A percentile compares a stretch with the other conserved stretches of the same genome.
Evolutionary conservation across 92 coral and sea anemone genomes (phyloP).

Genomic region (Porites evermanni): DNA sequence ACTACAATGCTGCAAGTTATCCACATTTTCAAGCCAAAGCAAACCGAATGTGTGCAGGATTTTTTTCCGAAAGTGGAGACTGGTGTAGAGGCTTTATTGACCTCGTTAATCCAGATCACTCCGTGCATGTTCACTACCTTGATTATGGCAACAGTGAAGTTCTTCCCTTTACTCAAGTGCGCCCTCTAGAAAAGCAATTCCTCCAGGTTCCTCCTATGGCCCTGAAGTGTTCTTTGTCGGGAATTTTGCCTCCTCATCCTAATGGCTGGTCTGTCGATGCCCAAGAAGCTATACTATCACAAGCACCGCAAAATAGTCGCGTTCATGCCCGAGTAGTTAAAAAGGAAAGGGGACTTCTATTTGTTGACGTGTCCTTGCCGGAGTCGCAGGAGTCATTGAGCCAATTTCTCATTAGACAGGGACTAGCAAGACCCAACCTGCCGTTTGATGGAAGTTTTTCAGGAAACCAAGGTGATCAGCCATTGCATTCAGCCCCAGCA

Average conservation of each 20-base stretch:
- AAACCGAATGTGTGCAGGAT: slow-evolving; percentile 69
- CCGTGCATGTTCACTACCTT: slow-evolving; percentile 63
- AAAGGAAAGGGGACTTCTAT: slow-evolving; percentile 47
- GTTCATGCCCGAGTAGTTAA: slow-evolving; percentile 42
- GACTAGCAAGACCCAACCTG: slow-evolving; percentile 24
- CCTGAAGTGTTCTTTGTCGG: slow-evolving; percentile 71
- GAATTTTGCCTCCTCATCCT: slow-evolving; percentile 59
- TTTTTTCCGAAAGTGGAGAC: slow-evolving; percentile 52
- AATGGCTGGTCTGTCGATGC: slow-evolving; percentile 75
- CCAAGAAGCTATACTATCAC: slow-evolving; percentile 42
- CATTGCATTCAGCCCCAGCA: not conserved
- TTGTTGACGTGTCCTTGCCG: slow-evolving; percentile 56
- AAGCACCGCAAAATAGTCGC: slow-evolving; percentile 54
- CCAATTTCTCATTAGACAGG: slow-evolving; percentile 29
- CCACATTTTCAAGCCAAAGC: slow-evolving; percentile 47
- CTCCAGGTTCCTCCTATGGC: slow-evolving; percentile 69
- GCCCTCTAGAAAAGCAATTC: slow-evolving; percentile 79
- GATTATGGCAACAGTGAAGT: slow-evolving; percentile 86
- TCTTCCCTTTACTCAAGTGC: slow-evolving; percentile 50
- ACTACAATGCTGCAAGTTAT: slow-evolving; percentile 48
- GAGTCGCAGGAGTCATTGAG: slow-evolving; percentile 28
- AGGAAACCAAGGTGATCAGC: not conserved
- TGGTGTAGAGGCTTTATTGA: slow-evolving; percentile 85
- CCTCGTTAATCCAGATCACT: slow-evolving; percentile 47
- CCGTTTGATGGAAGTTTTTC: not conserved